A percentile compares a stretch with the other conserved stretches of the same genome.
Conservation (phyloP, 2,888 invertebrate genomes). For the Atrina japonica region DNA sequence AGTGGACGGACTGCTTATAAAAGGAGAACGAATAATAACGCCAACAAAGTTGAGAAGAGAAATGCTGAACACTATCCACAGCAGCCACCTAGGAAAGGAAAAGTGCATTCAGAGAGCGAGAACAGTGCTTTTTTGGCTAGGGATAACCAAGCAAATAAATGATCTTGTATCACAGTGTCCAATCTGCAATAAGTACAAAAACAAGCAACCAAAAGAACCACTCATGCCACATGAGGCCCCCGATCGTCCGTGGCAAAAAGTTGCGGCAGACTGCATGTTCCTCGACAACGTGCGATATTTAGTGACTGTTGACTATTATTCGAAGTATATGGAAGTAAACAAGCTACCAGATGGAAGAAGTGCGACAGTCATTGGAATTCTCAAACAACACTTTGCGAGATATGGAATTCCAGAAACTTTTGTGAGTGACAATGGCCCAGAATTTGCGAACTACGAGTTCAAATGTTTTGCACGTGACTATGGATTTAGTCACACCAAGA, state of each 20-base stretch:
- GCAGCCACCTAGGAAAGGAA: constrained; percentile 39
- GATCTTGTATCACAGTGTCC: constrained; percentile 29
- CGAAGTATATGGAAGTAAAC: constrained; percentile 45
- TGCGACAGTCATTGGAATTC: constrained; percentile 38
- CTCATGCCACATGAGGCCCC: constrained; percentile 34
- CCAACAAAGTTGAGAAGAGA: constrained; percentile 33
- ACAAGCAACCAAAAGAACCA: constrained; percentile 42
- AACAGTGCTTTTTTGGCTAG: constrained; percentile 42
- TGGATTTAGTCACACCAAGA: constrained; percentile 26
- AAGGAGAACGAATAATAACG: constrained; percentile 38
- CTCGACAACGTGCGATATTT: constrained; percentile 37
- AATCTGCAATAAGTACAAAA: constrained; percentile 22
- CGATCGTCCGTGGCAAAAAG: constrained; percentile 36
- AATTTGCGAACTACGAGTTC: constrained; percentile 41
- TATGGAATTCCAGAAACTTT: constrained; percentile 46
- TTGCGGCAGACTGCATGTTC: constrained; percentile 41
- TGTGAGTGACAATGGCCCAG: constrained; percentile 47
- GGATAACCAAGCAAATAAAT: constrained; percentile 25
- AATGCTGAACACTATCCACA: constrained; percentile 30
- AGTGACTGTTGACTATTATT: constrained; percentile 50
- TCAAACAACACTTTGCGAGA: constrained; percentile 44
- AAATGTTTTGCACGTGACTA: constrained; percentile 24
- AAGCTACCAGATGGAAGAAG: constrained; percentile 37
- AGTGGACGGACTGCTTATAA: constrained; percentile 40
- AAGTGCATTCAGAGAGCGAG: constrained; percentile 38